Evolutionary conservation across 2,797 vertebrate genomes (phyloP), one percentile per base, ranked within the genome.

Genomic region (Bradypodion pumilum): DNA sequence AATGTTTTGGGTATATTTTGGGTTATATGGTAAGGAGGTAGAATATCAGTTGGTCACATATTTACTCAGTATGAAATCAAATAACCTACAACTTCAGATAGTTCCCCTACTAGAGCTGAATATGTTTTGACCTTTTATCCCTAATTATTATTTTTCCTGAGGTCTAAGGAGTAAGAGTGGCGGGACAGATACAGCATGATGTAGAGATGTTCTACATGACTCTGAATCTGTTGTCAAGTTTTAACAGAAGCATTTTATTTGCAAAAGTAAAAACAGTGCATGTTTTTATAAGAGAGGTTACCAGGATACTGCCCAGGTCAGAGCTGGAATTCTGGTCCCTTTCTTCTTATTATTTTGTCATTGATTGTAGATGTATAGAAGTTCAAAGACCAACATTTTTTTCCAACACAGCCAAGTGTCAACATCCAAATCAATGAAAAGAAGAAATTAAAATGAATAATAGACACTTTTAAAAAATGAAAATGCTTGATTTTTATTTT

Each of bases 61-160:
- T 0, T 3, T 83, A 87, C 78, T 82, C 29, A 86, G 80, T 35
- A 80, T 0, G 3, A 93, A 86, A 92, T 92, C 59, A 93, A 94
- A 92, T 86, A 90, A 90, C 91, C 1, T 56, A 2, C 62, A 13
- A 63, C 0, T 15, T 2, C 68, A 86, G 84, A 80, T 25, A 73
- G 80, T 88, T 91, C 85, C 85, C 77, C 83, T 16, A 90, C 86
- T 88, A 88, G 83, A 92, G 88, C 88, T 88, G 66, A 44, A 73
- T 84, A 66, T 83, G 78, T 90, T 88, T 90, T 87, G 85, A 80
- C 46, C 21, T 89, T 91, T 93, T 15, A 89, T 91, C 90, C 78
- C 19, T 74, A 85, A 89, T 94, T 93, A 94, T 92, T 87, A 89
- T 90, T 85, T 29, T 91, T 89, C 80, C 65, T 0, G 87, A 37